Conservation (phyloP, 2,113 vertebrate species). For the Saguinus midas region DNA sequence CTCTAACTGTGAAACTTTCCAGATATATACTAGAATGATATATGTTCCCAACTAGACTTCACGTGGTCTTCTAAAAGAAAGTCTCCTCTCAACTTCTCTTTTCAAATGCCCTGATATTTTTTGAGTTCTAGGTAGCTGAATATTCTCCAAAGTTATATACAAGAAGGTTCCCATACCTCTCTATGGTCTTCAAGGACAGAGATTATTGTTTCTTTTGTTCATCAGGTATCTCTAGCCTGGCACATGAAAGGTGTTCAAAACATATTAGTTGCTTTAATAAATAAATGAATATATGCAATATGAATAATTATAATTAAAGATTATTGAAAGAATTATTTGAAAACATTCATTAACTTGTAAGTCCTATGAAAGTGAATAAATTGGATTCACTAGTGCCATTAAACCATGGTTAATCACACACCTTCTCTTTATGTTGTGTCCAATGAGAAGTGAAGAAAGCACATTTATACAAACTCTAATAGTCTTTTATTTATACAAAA, state of each 20-base stretch:
- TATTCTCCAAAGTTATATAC: not conserved
- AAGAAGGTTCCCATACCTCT: not conserved
- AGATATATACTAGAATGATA: constrained; percentile 32
- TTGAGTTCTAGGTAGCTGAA: not conserved
- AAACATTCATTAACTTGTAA: not conserved
- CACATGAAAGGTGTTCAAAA: not conserved
- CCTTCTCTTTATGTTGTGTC: not conserved
- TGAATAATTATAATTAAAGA: not conserved
- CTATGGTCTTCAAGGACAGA: not conserved
- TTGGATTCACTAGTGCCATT: not conserved
- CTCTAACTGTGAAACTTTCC: constrained; percentile 60
- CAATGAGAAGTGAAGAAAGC: not conserved
- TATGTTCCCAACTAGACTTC: not conserved
- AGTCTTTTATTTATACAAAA: not conserved
- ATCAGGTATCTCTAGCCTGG: not conserved
- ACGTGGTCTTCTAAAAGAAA: not conserved
- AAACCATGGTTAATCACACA: not conserved
- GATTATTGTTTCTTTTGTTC: not conserved
- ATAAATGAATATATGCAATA: not conserved
- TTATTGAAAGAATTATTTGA: not conserved
- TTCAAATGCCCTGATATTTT: not conserved
- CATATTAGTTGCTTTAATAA: not conserved
- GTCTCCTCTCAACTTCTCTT: not conserved
- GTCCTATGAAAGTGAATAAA: not conserved
- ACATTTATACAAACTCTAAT: not conserved